phyloP scores from a whole-genome alignment of 2,113 vertebrate species.

The Rynchops niger region DNA sequence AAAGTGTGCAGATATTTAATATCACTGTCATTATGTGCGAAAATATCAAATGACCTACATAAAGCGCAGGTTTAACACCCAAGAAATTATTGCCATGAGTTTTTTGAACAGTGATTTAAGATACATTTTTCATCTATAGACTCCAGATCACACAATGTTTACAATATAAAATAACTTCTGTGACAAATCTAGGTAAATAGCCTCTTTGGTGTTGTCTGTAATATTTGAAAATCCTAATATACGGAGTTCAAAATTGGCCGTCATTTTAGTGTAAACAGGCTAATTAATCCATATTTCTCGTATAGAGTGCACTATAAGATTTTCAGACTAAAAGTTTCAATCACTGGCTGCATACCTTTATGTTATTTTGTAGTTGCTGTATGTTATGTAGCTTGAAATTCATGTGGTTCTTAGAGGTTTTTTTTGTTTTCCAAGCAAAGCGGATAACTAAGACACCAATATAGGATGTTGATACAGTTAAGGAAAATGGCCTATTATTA shows the following conservation, averaged over 20 bases:
- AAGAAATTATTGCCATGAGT: background rate
- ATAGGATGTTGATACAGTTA: accelerated
- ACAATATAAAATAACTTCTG: background rate
- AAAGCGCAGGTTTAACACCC: background rate
- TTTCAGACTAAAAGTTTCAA: background rate
- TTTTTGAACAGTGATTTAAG: background rate
- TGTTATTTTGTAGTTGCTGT: background rate
- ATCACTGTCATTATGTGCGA: background rate
- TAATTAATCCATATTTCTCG: background rate
- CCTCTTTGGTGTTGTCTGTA: background rate
- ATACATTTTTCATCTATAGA: background rate
- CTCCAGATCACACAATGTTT: background rate
- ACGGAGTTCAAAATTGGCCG: background rate
- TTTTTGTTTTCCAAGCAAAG: background rate
- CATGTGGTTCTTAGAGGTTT: accelerated
- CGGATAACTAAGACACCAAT: background rate
- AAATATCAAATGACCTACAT: background rate
- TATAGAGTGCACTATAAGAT: accelerated
- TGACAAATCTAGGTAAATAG: background rate
- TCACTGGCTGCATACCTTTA: background rate
- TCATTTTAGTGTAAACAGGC: background rate
- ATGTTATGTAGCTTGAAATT: background rate
- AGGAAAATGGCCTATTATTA: background rate
- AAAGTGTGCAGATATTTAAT: background rate
- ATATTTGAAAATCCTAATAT: background rate